Evolutionary conservation across 2,797 vertebrate genomes (phyloP).

Genomic region (Sebastes paucispinis): DNA sequence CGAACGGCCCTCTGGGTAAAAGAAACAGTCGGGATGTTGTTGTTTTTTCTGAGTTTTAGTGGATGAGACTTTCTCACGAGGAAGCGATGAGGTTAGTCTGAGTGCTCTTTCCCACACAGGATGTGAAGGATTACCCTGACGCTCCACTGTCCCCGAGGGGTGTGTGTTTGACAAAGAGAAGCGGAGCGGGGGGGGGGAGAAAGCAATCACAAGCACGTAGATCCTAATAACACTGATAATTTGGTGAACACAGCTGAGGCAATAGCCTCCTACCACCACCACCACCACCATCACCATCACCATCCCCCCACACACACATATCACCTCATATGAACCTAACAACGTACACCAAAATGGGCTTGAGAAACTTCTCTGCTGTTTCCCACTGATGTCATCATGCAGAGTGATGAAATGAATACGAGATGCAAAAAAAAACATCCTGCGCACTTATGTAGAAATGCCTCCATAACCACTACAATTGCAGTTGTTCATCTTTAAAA

Average conservation of each 20-base stretch:
- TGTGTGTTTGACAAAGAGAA: conserved; percentile 62
- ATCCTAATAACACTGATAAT: conserved; percentile 71
- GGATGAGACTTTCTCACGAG: conserved; percentile 57
- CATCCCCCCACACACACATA: background rate
- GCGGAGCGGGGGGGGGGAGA: conserved; percentile 31
- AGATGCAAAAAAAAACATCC: background rate
- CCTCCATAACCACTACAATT: background rate
- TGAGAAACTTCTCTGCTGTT: conserved; percentile 33
- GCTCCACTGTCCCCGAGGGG: conserved; percentile 49
- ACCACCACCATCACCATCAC: background rate
- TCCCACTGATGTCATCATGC: conserved; percentile 12
- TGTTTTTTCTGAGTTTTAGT: conserved; percentile 30
- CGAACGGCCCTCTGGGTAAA: conserved; percentile 4
- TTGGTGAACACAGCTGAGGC: conserved; percentile 82
- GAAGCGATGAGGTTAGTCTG: conserved; percentile 43
- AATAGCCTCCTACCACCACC: conserved; percentile 19
- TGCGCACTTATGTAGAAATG: background rate
- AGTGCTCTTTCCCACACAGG: conserved; percentile 66
- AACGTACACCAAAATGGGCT: background rate
- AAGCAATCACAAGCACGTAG: conserved; percentile 59
- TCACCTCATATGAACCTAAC: background rate
- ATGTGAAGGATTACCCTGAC: conserved; percentile 68
- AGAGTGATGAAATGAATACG: background rate
- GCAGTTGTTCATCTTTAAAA: conserved; percentile 3
- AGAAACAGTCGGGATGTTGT: background rate